Evolutionary conservation across 2,113 vertebrate genomes (phyloP), one percentile per base, ranked within the genome.

Genomic region (Epinephelus moara): DNA sequence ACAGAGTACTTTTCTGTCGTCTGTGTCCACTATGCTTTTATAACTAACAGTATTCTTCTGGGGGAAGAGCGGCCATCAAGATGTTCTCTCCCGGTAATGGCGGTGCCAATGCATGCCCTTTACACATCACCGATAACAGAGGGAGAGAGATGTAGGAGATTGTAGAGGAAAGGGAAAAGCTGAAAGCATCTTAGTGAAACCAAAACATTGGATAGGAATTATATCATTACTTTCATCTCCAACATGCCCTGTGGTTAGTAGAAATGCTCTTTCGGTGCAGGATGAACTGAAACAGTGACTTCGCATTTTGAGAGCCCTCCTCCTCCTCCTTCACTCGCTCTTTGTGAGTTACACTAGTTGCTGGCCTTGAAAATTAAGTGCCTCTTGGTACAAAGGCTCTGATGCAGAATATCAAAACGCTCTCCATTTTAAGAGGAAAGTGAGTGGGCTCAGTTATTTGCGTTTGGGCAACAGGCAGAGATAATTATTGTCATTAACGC

Each of bases 151-250:
- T 1, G 4, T 9, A 53, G 25, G 49, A 64, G 27, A 57, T 60
- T 62, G 33, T 59, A 19, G 57, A 56, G 70, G 79, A 55, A 57
- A 25, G 40, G 25, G 23, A 4, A 56, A 50, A 81, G 64, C 61
- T 80, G 73, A 87, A 89, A 80, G 85, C 72, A 78, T 81, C 33
- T 50, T n/a, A 61, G 69, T 70, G 49, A 88, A 75, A 82, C 52
- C 57, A 71, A 87, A 79, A 77, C 61, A 78, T n/a, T 72, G 50
- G 47, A 62, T 57, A 68, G 63, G 71, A 49, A 81, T 83, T 49
- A 76, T 50, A 42, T 18, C 45, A 75, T 77, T 85, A 73, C 40
- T 15, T 66, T 25, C 30, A 50, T 77, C 68, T 68, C 45, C 23
- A 30, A 69, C 52, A 55, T 71, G 47, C 80, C 55, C 68, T 66